Evolutionary conservation across 1,140 invertebrate genomes (phyloP).

Genomic region (Brachionus manjavacas): DNA sequence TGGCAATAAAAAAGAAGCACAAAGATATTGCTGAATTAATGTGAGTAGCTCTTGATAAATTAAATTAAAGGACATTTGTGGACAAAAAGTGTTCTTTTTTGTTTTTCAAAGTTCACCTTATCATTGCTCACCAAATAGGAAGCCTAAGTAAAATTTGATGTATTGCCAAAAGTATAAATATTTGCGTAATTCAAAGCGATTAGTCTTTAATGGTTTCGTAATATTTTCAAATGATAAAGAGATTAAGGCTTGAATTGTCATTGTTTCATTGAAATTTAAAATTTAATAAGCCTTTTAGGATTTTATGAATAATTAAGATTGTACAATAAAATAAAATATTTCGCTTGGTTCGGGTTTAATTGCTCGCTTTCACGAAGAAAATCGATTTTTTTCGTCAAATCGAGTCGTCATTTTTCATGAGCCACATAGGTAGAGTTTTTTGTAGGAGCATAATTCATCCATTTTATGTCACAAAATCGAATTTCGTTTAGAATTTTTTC

Average conservation of each 20-base stretch:
- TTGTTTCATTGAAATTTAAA: conserved; percentile 6
- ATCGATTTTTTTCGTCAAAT: not conserved
- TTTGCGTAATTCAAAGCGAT: not conserved
- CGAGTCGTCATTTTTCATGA: not conserved
- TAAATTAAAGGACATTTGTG: not conserved
- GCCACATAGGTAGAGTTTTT: not conserved
- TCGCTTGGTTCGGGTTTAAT: not conserved
- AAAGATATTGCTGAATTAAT: conserved; percentile 6
- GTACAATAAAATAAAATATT: not conserved
- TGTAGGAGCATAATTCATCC: not conserved
- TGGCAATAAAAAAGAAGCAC: conserved; percentile 20
- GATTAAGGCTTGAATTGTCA: not conserved
- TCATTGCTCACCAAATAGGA: not conserved
- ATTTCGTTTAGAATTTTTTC: not conserved
- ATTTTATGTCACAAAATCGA: conserved; percentile 1
- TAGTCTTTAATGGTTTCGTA: not conserved
- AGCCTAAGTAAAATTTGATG: not conserved
- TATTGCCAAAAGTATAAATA: not conserved
- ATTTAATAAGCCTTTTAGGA: conserved; percentile 4
- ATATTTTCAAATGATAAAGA: conserved; percentile 6
- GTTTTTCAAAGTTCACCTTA: not conserved
- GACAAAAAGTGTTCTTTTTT: not conserved
- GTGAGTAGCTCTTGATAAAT: not conserved
- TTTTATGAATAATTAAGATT: conserved; percentile 1
- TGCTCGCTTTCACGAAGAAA: not conserved